A percentile compares a stretch with the other conserved stretches of the same genome.
phyloP scores from a whole-genome alignment of 2,797 vertebrate species.

The Sebastes glaucus region DNA sequence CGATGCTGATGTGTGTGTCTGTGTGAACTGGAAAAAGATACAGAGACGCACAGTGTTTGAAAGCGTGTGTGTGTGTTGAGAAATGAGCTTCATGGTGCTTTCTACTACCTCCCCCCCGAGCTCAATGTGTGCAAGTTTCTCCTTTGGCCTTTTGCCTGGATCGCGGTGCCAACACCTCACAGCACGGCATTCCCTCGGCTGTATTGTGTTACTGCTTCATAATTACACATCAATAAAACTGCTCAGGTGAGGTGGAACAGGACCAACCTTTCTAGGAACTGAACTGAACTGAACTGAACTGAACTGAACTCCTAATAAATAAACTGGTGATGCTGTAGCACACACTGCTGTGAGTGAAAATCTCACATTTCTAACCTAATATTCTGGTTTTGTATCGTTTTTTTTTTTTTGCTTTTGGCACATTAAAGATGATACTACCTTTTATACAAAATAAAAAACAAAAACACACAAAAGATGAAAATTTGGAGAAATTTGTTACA shows the following conservation, averaged over 20 bases:
- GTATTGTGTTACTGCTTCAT: constrained; percentile 14
- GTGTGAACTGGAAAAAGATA: not conserved
- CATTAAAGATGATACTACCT: not conserved
- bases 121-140: not conserved
- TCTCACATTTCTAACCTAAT: not conserved
- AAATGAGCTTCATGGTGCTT: not conserved
- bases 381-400: not conserved
- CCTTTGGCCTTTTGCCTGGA: constrained; percentile 20
- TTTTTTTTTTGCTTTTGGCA: not conserved
- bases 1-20: not conserved
- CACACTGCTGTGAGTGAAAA: not conserved
- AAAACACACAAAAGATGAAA: not conserved
- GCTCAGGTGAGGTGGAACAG: constrained; percentile 9
- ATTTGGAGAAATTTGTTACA: not conserved
- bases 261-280: not conserved
- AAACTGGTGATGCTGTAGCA: not conserved
- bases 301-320: not conserved
- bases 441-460: not conserved
- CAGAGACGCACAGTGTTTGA: not conserved
- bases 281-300: not conserved
- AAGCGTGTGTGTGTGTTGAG: not conserved
- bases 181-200: not conserved
- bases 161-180: constrained; percentile 21
- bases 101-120: not conserved
- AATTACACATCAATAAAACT: constrained; percentile 38